Evolutionary conservation across 2,888 invertebrate species (phyloP), one percentile per base, ranked within the genome.

Genomic region (Aleiodes leptofemur): DNA sequence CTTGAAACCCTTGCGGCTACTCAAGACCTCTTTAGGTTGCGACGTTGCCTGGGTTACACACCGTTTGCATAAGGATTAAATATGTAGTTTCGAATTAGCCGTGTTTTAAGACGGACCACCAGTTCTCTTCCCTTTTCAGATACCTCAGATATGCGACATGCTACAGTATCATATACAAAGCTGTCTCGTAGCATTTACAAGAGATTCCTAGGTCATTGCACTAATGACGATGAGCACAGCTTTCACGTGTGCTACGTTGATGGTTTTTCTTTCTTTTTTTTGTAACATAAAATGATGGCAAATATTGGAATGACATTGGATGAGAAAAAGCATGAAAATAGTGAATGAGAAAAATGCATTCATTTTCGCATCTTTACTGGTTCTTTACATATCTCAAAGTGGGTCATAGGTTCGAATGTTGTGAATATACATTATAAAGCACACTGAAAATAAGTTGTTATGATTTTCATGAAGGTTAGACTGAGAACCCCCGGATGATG

Each of bases 51-150:
- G 57, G 82, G 82, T 80, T 83, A 83, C 84, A 81, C 78, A 56
- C 57, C 77, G 87, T 87, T 88, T 88, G 83, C 83, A 64, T 78
- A 81, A 85, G 83, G 84, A 86, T 88, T 87, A 88, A 88, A 88
- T 87, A 88, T 88, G 88, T 86, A 88, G 84, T 85, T 88, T 85
- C 83, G 86, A 86, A 87, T 88, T 88, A 88, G 86, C 83, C 82
- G 77, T 73, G 80, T 78, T 68, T 81, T 82, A 86, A 85, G 77
- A 77, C 64, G 66, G 34, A 16, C 64, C 43, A 66, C 43, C 9
- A 14, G n/a, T 51, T 51, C 14, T 55, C 66, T 66, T 55, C 38
- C 55, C 68, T 43, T 83, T 81, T 74, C 74, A 64, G 51, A 73
- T 73, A 66, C 74, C 61, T 70, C 57, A 73, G 74, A 76, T 61